Evolutionary conservation across 2,113 vertebrate species (phyloP).

Genomic region (Ahaetulla prasina): DNA sequence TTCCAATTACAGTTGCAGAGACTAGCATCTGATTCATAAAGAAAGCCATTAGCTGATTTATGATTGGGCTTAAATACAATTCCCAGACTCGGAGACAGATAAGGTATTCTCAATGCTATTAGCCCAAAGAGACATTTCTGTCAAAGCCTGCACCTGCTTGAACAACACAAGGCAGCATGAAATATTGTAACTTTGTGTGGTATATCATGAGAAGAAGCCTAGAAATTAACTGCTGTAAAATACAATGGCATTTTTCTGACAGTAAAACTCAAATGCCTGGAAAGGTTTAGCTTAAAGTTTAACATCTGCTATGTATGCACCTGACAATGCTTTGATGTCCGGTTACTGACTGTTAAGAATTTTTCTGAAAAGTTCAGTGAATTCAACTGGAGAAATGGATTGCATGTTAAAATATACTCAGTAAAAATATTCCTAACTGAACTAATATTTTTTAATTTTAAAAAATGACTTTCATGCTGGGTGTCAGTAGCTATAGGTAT

Average conservation of each 20-base stretch:
- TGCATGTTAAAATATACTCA: not conserved
- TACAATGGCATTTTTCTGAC: slow-evolving; percentile 4
- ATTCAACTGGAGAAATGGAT: not conserved
- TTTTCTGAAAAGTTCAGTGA: not conserved
- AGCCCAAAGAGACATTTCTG: not conserved
- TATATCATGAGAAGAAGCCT: slow-evolving; percentile 1
- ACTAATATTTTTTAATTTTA: not conserved
- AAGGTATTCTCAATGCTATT: slow-evolving; percentile 1
- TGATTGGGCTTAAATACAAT: slow-evolving; percentile 19
- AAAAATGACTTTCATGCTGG: not conserved
- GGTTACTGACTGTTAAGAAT: not conserved
- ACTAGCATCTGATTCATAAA: slow-evolving; percentile 34
- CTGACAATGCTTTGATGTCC: not conserved
- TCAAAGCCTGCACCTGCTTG: slow-evolving; percentile 23
- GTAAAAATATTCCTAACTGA: not conserved
- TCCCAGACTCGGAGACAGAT: not conserved
- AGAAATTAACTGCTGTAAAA: slow-evolving; percentile 8
- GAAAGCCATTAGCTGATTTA: slow-evolving; percentile 27
- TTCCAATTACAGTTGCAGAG: slow-evolving; percentile 47
- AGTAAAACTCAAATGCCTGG: slow-evolving; percentile 8
- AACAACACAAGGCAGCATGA: not conserved
- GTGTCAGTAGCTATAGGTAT: not conserved
- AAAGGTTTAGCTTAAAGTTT: slow-evolving; percentile 8
- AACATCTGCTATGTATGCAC: slow-evolving; percentile 11
- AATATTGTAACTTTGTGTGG: not conserved